These are phyloP conservation scores for Myotis myotis DNA, from an alignment of 2,797 vertebrate genomes.

Conservation along the genomic window DNA sequence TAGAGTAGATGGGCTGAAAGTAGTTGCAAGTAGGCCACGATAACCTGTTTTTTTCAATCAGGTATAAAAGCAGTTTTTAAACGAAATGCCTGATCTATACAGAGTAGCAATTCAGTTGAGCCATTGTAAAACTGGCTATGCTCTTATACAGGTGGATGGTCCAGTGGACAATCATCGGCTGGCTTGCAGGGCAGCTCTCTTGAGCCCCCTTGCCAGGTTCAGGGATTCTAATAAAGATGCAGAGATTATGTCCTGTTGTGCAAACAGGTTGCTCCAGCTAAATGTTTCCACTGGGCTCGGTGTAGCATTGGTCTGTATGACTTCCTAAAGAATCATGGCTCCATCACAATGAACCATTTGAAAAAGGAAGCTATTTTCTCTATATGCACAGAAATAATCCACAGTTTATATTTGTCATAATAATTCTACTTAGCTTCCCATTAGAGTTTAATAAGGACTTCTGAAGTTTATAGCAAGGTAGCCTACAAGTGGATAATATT, in stretches of 20 bases:
- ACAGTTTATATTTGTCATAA: neutral
- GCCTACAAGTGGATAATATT: neutral
- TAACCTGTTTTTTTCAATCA: neutral
- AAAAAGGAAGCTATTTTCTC: neutral
- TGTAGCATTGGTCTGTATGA: neutral
- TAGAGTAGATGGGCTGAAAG: neutral
- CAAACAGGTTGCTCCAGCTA: neutral
- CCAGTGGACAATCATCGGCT: neutral
- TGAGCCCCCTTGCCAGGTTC: neutral
- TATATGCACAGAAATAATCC: neutral
- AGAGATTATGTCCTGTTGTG: neutral
- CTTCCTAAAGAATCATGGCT: neutral
- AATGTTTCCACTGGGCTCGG: neutral
- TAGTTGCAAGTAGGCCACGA: neutral
- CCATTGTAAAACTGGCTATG: neutral
- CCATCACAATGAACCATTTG: neutral
- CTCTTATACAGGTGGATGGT: neutral
- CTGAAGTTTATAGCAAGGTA: neutral
- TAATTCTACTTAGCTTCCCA: neutral
- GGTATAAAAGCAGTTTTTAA: neutral
- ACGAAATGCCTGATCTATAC: neutral
- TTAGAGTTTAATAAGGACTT: neutral
- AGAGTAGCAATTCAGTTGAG: neutral
- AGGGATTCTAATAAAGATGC: neutral
- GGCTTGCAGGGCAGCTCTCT: neutral